phyloP scores from a whole-genome alignment of 2,888 invertebrate genomes.

The Rosalia funebris region DNA sequence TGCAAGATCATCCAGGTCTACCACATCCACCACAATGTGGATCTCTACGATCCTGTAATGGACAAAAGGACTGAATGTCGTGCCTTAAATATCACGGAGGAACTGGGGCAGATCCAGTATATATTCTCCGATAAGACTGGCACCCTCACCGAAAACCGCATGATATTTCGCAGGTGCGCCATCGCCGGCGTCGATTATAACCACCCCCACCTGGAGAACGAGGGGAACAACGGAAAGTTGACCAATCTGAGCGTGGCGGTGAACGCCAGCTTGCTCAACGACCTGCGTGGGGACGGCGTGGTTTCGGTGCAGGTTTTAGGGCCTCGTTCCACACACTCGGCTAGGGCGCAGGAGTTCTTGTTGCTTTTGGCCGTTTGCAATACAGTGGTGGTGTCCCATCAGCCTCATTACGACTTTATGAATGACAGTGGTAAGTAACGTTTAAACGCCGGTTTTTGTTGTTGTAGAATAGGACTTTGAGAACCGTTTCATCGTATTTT shows the following conservation, averaged over 20 bases:
- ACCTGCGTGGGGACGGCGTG: constrained; percentile 59
- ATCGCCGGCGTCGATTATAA: constrained; percentile 91
- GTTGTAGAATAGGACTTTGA: too few relatives aligned
- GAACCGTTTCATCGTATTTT: too few relatives aligned
- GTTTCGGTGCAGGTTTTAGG: constrained; percentile 53
- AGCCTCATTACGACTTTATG: constrained; percentile 81
- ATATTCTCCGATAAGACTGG: constrained; percentile 98
- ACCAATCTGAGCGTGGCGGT: constrained; percentile 62
- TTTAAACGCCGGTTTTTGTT: too few relatives aligned
- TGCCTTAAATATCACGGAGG: constrained; percentile 96
- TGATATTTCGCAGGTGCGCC: constrained; percentile 93
- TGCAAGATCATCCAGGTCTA: constrained; percentile 95
- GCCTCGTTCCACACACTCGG: constrained; percentile 68
- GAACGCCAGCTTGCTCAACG: constrained; percentile 67
- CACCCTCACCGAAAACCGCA: constrained; percentile 96
- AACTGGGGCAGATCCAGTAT: constrained; percentile 94
- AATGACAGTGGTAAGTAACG: constrained; percentile 72
- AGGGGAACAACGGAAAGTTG: constrained; percentile 54
- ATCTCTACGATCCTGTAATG: constrained; percentile 85
- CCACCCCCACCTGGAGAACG: constrained; percentile 79
- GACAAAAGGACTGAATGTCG: constrained; percentile 89
- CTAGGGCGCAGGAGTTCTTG: constrained; percentile 88
- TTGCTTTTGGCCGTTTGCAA: constrained; percentile 93
- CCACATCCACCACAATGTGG: constrained; percentile 90
- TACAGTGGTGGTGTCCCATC: constrained; percentile 92